Percentiles rank a stretch among this genome's conserved stretches.
Conservation (phyloP, 2,113 vertebrate genomes). For the Orthonyx spaldingii region DNA sequence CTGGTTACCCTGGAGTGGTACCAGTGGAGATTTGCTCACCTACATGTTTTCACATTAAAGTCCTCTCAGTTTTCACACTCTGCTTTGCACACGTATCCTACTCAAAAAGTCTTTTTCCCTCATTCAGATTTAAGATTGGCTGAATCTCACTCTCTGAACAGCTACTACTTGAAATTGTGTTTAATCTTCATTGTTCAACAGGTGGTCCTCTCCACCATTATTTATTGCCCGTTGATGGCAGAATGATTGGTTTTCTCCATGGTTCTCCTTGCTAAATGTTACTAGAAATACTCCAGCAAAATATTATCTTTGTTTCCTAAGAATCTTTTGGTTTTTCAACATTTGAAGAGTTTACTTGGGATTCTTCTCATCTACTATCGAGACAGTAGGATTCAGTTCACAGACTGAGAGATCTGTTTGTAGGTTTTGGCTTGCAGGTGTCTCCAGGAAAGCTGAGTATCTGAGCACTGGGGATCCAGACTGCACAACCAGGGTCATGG, state of each 20-base stretch:
- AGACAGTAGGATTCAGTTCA: not conserved
- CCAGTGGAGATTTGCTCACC: not conserved
- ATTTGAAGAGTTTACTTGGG: not conserved
- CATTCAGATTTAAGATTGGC: not conserved
- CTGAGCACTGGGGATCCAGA: not conserved
- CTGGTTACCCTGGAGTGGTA: not conserved
- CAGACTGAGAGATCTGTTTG: not conserved
- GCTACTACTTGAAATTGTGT: not conserved
- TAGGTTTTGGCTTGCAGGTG: not conserved
- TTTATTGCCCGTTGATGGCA: not conserved
- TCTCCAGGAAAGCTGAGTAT: not conserved
- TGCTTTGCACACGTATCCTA: not conserved
- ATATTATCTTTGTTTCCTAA: not conserved
- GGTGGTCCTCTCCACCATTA: not conserved
- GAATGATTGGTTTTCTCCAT: constrained; percentile 4
- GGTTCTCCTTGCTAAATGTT: not conserved
- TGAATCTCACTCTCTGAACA: not conserved
- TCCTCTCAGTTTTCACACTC: not conserved
- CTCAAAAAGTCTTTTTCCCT: not conserved
- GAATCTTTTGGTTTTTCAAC: not conserved
- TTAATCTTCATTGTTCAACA: not conserved
- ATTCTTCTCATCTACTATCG: not conserved
- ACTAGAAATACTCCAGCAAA: not conserved
- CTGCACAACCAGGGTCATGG: not conserved
- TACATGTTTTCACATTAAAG: not conserved